Percentiles rank a stretch among this genome's conserved stretches.
These are phyloP conservation scores for Buteo buteo DNA, from an alignment of 2,113 vertebrate genomes.

Conservation along the genomic window DNA sequence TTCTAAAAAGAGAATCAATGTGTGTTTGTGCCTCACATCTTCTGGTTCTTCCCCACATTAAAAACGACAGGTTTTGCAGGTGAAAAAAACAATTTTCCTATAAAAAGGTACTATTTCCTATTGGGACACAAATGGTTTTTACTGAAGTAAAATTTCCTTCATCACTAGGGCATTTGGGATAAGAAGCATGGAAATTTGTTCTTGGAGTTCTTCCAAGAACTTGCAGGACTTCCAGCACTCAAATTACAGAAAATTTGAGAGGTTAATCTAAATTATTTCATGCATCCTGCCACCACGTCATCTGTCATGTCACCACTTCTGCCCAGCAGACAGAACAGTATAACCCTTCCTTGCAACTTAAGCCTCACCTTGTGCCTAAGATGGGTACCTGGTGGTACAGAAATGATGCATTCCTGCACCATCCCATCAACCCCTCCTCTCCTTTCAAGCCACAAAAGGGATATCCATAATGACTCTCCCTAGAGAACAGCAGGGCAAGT, in stretches of 20 bases:
- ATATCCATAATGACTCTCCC: not conserved
- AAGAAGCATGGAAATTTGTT: slow-evolving; percentile 17
- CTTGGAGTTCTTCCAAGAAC: slow-evolving; percentile 25
- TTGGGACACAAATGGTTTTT: slow-evolving; percentile 6
- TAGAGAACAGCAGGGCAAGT: not conserved
- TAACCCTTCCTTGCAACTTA: not conserved
- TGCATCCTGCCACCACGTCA: not conserved
- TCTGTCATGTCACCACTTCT: not conserved
- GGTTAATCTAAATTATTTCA: slow-evolving; percentile 12
- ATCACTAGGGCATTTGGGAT: not conserved
- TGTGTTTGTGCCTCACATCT: slow-evolving; percentile 39
- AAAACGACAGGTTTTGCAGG: slow-evolving; percentile 10
- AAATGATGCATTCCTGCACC: accelerated
- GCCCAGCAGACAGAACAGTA: not conserved
- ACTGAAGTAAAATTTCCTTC: slow-evolving; percentile 20
- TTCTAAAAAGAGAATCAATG: slow-evolving; percentile 51
- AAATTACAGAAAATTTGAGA: not conserved
- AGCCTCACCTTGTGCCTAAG: not conserved
- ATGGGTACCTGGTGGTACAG: not conserved
- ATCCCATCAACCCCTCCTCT: not conserved
- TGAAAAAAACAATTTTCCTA: not conserved
- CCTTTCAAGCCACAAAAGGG: not conserved
- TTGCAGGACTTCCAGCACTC: not conserved
- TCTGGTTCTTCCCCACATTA: slow-evolving; percentile 18
- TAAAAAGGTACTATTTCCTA: slow-evolving; percentile 22